A percentile compares a stretch with the other conserved stretches of the same genome.
phyloP scores from a whole-genome alignment of 2,797 vertebrate species.

The Odontamblyopus rebecca region DNA sequence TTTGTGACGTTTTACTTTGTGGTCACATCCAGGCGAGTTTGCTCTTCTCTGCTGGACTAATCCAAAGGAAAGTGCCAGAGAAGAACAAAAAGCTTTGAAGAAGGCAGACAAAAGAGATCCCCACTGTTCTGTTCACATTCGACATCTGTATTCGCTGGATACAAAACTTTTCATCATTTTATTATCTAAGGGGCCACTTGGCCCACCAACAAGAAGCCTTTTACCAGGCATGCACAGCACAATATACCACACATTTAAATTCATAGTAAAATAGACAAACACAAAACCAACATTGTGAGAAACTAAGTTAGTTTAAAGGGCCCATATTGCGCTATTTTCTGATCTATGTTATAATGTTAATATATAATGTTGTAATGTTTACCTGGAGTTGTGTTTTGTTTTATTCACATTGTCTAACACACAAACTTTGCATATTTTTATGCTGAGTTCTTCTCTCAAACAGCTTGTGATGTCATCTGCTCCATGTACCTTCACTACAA shows the following conservation, averaged over 20 bases:
- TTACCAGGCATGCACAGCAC: constrained; percentile 7
- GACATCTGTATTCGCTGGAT: constrained; percentile 5
- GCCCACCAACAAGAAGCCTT: constrained; percentile 22
- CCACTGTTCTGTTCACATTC: constrained; percentile 20
- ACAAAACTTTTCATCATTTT: constrained; percentile 23
- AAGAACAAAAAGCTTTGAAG: constrained; percentile 40
- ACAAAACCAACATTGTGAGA: background rate
- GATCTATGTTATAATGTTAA: no score
- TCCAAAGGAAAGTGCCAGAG: constrained; percentile 26
- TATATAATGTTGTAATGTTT: no score
- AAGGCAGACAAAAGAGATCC: constrained; percentile 19
- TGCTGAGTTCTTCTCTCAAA: no score
- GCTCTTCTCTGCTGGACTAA: constrained; percentile 25
- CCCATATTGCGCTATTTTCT: no score
- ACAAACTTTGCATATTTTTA: no score
- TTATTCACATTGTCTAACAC: no score
- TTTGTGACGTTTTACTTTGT: constrained; percentile 25
- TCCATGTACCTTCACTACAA: no score
- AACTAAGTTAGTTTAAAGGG: background rate
- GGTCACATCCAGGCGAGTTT: constrained; percentile 25
- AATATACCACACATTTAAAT: background rate
- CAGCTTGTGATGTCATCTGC: no score
- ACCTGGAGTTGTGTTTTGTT: no score
- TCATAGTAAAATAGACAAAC: background rate
- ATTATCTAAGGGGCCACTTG: constrained; percentile 10